Percentiles rank a stretch among this genome's conserved stretches.
Evolutionary conservation across 2,113 vertebrate genomes (phyloP).

Genomic region (Chaetodon trifascialis): DNA sequence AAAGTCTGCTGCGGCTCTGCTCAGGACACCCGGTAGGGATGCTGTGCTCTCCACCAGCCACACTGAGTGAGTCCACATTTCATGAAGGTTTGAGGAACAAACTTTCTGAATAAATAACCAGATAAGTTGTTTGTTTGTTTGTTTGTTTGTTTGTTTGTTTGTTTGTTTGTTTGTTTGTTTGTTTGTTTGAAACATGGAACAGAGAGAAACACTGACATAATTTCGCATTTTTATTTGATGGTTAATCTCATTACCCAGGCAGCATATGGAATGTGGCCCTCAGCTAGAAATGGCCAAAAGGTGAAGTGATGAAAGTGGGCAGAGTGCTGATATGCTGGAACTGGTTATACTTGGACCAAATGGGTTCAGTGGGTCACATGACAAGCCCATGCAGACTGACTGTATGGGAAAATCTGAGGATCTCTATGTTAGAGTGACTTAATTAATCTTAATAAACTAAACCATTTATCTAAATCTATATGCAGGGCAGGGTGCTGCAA

Average conservation of each 20-base stretch:
- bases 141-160: too few species aligned
- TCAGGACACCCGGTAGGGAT: conserved; percentile 14
- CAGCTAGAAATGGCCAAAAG: neutral
- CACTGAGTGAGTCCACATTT: neutral
- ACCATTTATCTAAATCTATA: neutral
- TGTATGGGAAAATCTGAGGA: too few species aligned
- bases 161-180: too few species aligned
- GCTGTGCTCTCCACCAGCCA: conserved; percentile 6
- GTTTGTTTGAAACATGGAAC: neutral
- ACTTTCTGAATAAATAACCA: neutral
- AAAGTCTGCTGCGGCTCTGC: conserved; percentile 23
- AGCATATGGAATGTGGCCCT: neutral
- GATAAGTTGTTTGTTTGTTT: too few species aligned
- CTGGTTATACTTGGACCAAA: too few species aligned
- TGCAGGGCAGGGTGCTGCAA: neutral
- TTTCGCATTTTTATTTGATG: neutral
- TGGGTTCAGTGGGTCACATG: too few species aligned
- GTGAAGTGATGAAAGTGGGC: too few species aligned
- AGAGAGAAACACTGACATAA: neutral
- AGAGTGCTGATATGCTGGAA: too few species aligned
- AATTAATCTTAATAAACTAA: neutral
- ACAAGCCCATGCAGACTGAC: too few species aligned
- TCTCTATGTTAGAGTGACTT: too few species aligned
- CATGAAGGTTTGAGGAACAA: neutral
- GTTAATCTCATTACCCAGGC: neutral